phyloP scores from a whole-genome alignment of 2,888 invertebrate species.

The Hipparchia semele region DNA sequence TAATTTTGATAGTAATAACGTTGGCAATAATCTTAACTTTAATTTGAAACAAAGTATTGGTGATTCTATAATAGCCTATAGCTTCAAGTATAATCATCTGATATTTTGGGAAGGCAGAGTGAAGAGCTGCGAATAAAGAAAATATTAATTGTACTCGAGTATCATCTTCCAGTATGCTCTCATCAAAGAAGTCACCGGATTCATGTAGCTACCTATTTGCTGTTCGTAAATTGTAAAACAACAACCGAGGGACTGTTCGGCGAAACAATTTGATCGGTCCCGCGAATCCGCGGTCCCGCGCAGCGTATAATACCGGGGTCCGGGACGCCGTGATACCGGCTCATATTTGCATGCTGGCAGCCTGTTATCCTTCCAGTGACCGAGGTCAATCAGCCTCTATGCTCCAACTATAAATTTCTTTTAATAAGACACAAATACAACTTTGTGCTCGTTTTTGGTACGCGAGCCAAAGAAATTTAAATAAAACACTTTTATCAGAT shows the following conservation, averaged over 20 bases:
- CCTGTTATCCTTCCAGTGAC: constrained; percentile 73
- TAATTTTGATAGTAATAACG: too few relatives aligned
- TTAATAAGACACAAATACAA: constrained; percentile 82
- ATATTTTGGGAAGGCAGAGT: too few relatives aligned
- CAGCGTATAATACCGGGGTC: constrained; percentile 14
- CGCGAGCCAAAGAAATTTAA: constrained; percentile 79
- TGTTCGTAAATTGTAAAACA: not conserved
- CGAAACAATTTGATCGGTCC: constrained; percentile 19
- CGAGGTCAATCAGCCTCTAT: constrained; percentile 81
- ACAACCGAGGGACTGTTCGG: constrained; percentile 9
- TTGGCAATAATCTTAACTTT: too few relatives aligned
- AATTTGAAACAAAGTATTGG: too few relatives aligned
- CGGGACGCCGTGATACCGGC: constrained; percentile 23
- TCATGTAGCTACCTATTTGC: not conserved
- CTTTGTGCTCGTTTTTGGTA: constrained; percentile 76
- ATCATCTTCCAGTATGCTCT: not conserved
- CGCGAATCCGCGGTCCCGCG: constrained; percentile 12
- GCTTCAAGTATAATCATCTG: too few relatives aligned
- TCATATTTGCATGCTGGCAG: constrained; percentile 67
- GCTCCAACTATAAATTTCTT: constrained; percentile 81
- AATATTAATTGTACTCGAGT: too few relatives aligned
- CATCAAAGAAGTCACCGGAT: not conserved
- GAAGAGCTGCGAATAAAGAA: too few relatives aligned
- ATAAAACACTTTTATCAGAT: constrained; percentile 83
- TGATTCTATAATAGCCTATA: too few relatives aligned